phyloP scores from a whole-genome alignment of 2,797 vertebrate species.

The Lycodopsis pacificus region DNA sequence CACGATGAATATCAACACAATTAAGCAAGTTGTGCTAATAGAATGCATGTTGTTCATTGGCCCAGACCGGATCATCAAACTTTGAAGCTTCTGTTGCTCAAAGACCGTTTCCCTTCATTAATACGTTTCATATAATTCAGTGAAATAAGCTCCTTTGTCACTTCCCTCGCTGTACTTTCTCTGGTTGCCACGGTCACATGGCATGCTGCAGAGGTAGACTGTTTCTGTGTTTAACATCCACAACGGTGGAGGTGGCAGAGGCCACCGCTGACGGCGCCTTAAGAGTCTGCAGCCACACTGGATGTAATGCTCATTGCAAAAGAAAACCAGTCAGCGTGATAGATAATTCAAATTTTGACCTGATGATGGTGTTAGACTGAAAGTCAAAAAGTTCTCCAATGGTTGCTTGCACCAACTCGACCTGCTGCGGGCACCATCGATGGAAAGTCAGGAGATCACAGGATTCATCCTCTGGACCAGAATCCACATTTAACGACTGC shows the following conservation, averaged over 20 bases:
- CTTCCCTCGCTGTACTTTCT: not conserved
- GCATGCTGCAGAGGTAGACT: not conserved
- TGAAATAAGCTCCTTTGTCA: not conserved
- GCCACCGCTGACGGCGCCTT: not conserved
- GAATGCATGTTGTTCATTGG: not conserved
- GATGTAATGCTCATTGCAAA: not conserved
- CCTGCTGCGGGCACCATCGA: not conserved
- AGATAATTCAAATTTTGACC: not conserved
- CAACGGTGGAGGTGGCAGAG: not conserved
- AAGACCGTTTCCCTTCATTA: not conserved
- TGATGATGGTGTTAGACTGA: too few species aligned
- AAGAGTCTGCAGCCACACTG: not conserved
- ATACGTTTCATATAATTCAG: not conserved
- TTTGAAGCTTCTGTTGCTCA: not conserved
- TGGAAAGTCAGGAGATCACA: not conserved
- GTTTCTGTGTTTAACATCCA: not conserved
- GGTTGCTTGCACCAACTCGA: not conserved
- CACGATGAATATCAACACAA: not conserved
- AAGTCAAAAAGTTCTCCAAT: not conserved
- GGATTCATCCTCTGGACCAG: not conserved
- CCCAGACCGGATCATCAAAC: not conserved
- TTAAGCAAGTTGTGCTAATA: not conserved
- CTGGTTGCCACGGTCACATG: not conserved
- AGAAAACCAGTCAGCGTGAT: not conserved
- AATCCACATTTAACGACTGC: too few species aligned